Evolutionary conservation across 2,888 invertebrate species (phyloP), one percentile per base, ranked within the genome.

Genomic region (Bedellia somnulentella): DNA sequence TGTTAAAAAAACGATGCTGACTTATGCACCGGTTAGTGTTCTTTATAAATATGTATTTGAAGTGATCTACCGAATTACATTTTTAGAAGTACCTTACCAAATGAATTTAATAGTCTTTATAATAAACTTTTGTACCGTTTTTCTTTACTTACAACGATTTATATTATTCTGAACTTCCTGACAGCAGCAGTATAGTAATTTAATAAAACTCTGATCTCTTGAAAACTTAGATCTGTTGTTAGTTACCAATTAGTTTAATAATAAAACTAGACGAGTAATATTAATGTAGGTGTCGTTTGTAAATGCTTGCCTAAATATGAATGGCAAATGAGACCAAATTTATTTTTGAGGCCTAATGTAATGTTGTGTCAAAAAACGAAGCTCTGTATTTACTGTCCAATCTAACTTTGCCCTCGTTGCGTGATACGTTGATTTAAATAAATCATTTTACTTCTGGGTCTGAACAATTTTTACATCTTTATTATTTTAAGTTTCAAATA

Each of bases 401-500:
- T n/a, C n/a, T n/a, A n/a, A n/a, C n/a, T n/a, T n/a, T n/a, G n/a
- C n/a, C n/a, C n/a, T n/a, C n/a, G n/a, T n/a, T n/a, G n/a, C n/a
- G n/a, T n/a, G n/a, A n/a, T n/a, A n/a, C n/a, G n/a, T n/a, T n/a
- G n/a, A n/a, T n/a, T n/a, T n/a, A n/a, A n/a, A n/a, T n/a, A n/a
- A n/a, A n/a, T n/a, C n/a, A 53, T 57, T 53, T 59, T 40, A 41
- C 39, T 40, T 42, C 43, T 43, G 8, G 23, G 9, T 47, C 45
- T 53, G 58, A 60, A 57, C 64, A 64, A 63, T 45, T 56, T 68
- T n/a, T n/a, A n/a, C n/a, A 55, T 53, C 68, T 71, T 63, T 73
- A 73, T 73, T 73, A 73, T 70, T 70, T 68, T 68, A 55, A 57
- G 70, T 68, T 67, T 60, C 52, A 56, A 50, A 49, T 52, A 43